Evolutionary conservation across 2,888 invertebrate genomes (phyloP).

Genomic region (Dolomedes plantarius): DNA sequence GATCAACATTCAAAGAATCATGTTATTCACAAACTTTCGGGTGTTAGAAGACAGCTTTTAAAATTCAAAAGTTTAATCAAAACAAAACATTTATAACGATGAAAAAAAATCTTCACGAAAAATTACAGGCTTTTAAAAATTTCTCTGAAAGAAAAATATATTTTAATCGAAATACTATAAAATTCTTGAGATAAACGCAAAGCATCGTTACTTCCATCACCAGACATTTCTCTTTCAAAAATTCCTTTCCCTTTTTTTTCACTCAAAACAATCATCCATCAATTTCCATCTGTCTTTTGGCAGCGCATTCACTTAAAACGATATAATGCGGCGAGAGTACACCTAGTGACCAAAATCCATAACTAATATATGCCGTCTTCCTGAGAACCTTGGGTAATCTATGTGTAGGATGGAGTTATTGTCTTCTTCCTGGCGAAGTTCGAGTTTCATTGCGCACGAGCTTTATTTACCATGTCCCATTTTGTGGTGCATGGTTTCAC

Average conservation of each 20-base stretch:
- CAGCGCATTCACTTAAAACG: conserved; percentile 13
- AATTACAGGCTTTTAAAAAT: no score
- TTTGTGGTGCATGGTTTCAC: conserved; percentile 14
- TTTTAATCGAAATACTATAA: no score
- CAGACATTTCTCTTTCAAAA: not conserved
- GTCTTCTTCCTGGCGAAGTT: not conserved
- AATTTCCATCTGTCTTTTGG: not conserved
- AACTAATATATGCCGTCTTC: conserved; percentile 12
- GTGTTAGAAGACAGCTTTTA: no score
- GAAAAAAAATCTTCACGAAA: no score
- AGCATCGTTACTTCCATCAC: no score
- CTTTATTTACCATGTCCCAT: conserved; percentile 1
- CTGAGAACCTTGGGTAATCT: conserved; percentile 14
- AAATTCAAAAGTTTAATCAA: no score
- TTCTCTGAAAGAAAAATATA: no score
- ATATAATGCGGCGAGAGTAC: not conserved
- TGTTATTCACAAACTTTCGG: no score
- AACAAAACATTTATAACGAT: no score
- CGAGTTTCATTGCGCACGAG: not conserved
- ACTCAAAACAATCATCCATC: conserved; percentile 4
- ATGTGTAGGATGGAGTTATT: conserved; percentile 1
- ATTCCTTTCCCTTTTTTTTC: conserved; percentile 6
- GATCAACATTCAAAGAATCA: no score
- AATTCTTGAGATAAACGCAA: no score
- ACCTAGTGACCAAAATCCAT: conserved; percentile 18